phyloP scores from a whole-genome alignment of 2,797 vertebrate genomes.

The Leuciscus waleckii region DNA sequence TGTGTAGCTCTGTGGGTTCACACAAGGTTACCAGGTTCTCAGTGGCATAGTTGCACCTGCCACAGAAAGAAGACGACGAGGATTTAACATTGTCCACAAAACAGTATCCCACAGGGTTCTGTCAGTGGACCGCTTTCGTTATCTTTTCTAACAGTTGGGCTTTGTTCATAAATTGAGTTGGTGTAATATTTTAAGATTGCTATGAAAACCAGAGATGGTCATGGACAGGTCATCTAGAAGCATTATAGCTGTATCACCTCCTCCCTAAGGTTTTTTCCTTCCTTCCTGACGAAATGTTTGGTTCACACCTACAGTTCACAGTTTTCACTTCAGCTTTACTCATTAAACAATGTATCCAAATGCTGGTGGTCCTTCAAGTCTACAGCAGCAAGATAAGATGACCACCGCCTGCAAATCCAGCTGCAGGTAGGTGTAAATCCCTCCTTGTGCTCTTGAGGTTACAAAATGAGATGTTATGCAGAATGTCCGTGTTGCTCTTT shows the following conservation, averaged over 20 bases:
- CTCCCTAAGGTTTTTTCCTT: background rate
- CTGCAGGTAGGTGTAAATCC: background rate
- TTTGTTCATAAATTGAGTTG: slow-evolving; percentile 43
- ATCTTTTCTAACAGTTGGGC: slow-evolving; percentile 18
- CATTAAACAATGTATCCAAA: background rate
- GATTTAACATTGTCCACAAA: slow-evolving; percentile 68
- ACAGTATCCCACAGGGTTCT: slow-evolving; percentile 54
- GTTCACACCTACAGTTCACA: background rate
- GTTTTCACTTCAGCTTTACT: background rate
- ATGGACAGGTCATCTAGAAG: background rate
- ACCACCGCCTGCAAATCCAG: background rate
- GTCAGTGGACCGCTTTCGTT: slow-evolving; percentile 18
- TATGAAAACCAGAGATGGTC: background rate
- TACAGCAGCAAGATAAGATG: slow-evolving; percentile 11
- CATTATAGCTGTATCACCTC: background rate
- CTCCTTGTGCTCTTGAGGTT: background rate
- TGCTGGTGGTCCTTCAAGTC: slow-evolving; percentile 12
- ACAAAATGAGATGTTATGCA: background rate
- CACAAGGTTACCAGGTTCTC: slow-evolving; percentile 76
- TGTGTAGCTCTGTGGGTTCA: slow-evolving; percentile 75
- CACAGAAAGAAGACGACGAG: slow-evolving; percentile 62
- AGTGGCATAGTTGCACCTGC: slow-evolving; percentile 72
- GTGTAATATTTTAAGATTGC: slow-evolving; percentile 15
- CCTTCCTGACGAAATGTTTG: background rate
- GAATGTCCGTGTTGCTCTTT: background rate